These are phyloP conservation scores for Callimico goeldii DNA, from an alignment of 2,797 vertebrate genomes.

Conservation along the genomic window DNA sequence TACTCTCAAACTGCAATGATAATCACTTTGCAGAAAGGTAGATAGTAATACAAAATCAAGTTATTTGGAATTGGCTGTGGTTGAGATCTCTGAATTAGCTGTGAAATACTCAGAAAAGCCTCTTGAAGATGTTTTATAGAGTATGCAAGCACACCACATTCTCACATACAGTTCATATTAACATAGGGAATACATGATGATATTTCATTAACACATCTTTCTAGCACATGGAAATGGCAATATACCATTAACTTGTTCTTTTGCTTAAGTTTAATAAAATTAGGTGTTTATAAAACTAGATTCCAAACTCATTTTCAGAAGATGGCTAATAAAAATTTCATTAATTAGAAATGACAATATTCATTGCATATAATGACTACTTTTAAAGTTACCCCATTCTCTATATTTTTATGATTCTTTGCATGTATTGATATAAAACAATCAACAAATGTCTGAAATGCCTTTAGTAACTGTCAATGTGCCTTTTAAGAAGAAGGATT, in stretches of 20 bases:
- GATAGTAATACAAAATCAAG: constrained; percentile 32
- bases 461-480: constrained; percentile 8
- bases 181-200: constrained; percentile 36
- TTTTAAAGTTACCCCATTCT: constrained; percentile 26
- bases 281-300: constrained; percentile 51
- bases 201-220: constrained; percentile 61
- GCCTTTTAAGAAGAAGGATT: background rate
- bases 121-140: constrained; percentile 55
- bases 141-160: constrained; percentile 29
- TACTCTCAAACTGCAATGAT: constrained; percentile 13
- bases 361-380: background rate
- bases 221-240: constrained; percentile 34
- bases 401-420: constrained; percentile 22
- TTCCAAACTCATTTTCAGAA: constrained; percentile 62
- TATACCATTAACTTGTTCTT: constrained; percentile 43
- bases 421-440: background rate
- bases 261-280: constrained; percentile 64
- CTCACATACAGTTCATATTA: constrained; percentile 51
- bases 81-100: constrained; percentile 56
- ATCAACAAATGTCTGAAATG: background rate
- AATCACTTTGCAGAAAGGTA: constrained; percentile 36
- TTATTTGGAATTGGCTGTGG: background rate
- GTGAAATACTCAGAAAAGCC: constrained; percentile 56
- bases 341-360: constrained; percentile 48
- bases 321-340: constrained; percentile 43